These are phyloP conservation scores for Tapirus terrestris DNA, from an alignment of 2,113 vertebrate genomes.

Conservation along the genomic window DNA sequence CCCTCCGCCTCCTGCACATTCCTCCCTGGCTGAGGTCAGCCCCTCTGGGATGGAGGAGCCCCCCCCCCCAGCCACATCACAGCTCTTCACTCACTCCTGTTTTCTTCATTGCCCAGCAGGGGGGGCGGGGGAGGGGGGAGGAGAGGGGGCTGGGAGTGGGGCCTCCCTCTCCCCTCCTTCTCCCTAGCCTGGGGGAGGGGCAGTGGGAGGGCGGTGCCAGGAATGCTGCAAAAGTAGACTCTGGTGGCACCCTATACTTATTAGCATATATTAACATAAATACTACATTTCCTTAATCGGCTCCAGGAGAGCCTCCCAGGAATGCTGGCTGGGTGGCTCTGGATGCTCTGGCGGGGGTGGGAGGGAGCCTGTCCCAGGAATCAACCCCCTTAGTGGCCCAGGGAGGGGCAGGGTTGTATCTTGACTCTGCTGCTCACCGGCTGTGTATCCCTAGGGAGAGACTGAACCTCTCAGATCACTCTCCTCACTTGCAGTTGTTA, in stretches of 20 bases:
- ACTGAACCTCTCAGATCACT: neutral
- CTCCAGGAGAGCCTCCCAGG: neutral
- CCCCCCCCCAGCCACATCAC: constrained; percentile 79
- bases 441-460: neutral
- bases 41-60: constrained; percentile 66
- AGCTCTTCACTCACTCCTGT: constrained; percentile 76
- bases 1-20: constrained; percentile 79
- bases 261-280: constrained; percentile 24
- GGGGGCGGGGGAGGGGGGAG: neutral
- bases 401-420: neutral
- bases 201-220: neutral
- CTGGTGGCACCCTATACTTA: neutral
- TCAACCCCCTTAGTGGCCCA: neutral
- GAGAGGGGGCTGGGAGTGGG: neutral
- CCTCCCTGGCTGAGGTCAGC: constrained; percentile 81
- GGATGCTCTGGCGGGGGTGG: neutral
- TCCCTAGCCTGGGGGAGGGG: neutral
- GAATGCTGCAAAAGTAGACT: neutral
- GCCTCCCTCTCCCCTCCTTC: constrained; percentile 24
- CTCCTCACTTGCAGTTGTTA: too few species aligned
- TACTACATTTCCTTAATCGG: neutral
- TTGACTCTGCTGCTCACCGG: neutral
- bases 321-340: neutral
- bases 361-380: neutral
- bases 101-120: constrained; percentile 75